phyloP scores from a whole-genome alignment of 2,797 vertebrate species.

The Lindbergichthys nudifrons region DNA sequence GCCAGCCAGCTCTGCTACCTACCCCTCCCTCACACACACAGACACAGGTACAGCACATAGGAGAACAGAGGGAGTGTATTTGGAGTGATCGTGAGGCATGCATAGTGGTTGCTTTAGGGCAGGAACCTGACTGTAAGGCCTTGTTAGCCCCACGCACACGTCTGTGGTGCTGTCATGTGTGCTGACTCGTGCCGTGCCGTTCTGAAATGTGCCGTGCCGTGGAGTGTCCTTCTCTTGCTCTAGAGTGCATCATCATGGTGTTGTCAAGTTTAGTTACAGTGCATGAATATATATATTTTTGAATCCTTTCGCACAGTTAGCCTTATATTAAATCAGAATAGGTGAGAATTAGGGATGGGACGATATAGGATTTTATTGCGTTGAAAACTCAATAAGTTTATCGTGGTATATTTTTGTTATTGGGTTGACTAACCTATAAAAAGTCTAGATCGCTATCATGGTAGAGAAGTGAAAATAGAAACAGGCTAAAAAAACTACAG shows the following conservation, averaged over 20 bases:
- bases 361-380: no score
- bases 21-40: slow-evolving; percentile 76
- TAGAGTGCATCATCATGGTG: slow-evolving; percentile 70
- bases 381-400: no score
- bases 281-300: slow-evolving; percentile 64
- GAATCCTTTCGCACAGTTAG: slow-evolving; percentile 39
- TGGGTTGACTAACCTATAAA: no score
- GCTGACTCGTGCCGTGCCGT: slow-evolving; percentile 79
- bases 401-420: no score
- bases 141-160: slow-evolving; percentile 73
- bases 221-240: slow-evolving; percentile 74
- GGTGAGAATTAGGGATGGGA: slow-evolving; percentile 25
- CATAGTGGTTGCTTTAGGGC: slow-evolving; percentile 69
- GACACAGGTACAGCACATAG: slow-evolving; percentile 80
- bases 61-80: slow-evolving; percentile 69
- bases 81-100: slow-evolving; percentile 79
- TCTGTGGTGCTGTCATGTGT: slow-evolving; percentile 80
- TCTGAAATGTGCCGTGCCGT: slow-evolving; percentile 75
- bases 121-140: slow-evolving; percentile 67
- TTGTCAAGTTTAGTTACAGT: slow-evolving; percentile 64
- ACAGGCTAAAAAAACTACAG: no score
- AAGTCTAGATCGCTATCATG: no score
- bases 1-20: slow-evolving; percentile 74
- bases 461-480: no score
- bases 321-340: slow-evolving; percentile 33